These are phyloP conservation scores for Andrena haemorrhoa DNA, from an alignment of 2,888 invertebrate genomes.

Conservation along the genomic window DNA sequence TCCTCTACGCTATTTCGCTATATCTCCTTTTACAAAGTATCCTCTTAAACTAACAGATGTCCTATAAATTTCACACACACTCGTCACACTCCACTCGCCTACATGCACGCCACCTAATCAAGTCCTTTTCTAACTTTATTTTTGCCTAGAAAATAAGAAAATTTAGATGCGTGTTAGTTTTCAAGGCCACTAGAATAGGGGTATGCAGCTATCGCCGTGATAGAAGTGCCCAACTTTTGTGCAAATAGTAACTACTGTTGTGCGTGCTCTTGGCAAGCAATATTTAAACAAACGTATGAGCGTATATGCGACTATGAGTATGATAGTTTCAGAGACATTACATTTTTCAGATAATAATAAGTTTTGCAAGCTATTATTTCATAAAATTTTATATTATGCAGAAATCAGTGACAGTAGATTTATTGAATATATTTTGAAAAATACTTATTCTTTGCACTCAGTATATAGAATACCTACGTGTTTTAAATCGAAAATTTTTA, in stretches of 20 bases:
- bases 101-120: too few species aligned
- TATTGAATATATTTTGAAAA: neutral
- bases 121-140: neutral
- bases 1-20: too few species aligned
- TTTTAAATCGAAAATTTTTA: too few species aligned
- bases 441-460: neutral
- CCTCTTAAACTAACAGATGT: too few species aligned
- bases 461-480: neutral
- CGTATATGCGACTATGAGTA: slow-evolving; percentile 17
- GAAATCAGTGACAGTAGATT: neutral
- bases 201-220: neutral
- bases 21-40: too few species aligned
- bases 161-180: neutral
- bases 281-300: slow-evolving; percentile 19
- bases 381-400: neutral
- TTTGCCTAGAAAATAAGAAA: neutral
- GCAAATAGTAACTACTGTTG: slow-evolving; percentile 44
- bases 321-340: slow-evolving; percentile 41
- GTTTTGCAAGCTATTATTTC: neutral
- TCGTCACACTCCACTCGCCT: too few species aligned
- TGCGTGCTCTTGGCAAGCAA: slow-evolving; percentile 55
- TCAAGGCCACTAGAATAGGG: slow-evolving; percentile 2
- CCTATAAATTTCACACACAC: too few species aligned
- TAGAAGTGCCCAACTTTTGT: slow-evolving; percentile 36
- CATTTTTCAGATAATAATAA: neutral